A percentile compares a stretch with the other conserved stretches of the same genome.
phyloP scores from a whole-genome alignment of 2,888 invertebrate genomes.

The Drosophila silvestris region DNA sequence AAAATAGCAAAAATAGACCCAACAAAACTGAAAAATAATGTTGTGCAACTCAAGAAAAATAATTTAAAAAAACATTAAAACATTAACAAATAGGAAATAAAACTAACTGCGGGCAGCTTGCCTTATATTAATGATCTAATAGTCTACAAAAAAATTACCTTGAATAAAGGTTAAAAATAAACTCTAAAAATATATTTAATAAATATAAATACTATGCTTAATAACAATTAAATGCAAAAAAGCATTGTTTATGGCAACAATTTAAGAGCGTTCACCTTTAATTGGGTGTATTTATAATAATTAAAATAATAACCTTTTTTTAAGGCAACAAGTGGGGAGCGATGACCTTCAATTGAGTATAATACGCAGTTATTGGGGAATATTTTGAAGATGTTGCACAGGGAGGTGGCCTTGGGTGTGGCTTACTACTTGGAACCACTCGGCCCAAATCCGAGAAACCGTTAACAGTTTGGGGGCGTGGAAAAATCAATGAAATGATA shows the following conservation, averaged over 20 bases:
- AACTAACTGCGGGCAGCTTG: not conserved
- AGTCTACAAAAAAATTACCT: accelerated
- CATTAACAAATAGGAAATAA: constrained; percentile 7
- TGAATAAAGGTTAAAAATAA: not conserved
- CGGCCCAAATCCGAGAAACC: not conserved
- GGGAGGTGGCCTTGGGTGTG: not conserved
- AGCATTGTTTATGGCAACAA: not conserved
- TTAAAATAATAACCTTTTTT: not conserved
- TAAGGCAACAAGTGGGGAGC: not conserved
- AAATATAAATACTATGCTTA: not conserved
- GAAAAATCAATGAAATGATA: not conserved
- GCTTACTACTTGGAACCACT: not conserved
- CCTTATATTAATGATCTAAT: not conserved
- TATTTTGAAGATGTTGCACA: not conserved
- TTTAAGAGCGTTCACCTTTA: not conserved
- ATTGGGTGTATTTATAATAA: not conserved
- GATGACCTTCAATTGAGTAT: not conserved
- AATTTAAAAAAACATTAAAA: not conserved
- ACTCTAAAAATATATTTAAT: not conserved
- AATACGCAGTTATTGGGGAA: not conserved
- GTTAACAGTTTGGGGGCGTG: not conserved
- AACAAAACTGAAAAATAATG: not conserved
- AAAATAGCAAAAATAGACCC: constrained; percentile 5
- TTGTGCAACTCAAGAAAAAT: not conserved
- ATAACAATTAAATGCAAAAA: not conserved